A percentile compares a stretch with the other conserved stretches of the same genome.
Evolutionary conservation across 2,113 vertebrate genomes (phyloP).

Genomic region (Salvelinus namaycush): DNA sequence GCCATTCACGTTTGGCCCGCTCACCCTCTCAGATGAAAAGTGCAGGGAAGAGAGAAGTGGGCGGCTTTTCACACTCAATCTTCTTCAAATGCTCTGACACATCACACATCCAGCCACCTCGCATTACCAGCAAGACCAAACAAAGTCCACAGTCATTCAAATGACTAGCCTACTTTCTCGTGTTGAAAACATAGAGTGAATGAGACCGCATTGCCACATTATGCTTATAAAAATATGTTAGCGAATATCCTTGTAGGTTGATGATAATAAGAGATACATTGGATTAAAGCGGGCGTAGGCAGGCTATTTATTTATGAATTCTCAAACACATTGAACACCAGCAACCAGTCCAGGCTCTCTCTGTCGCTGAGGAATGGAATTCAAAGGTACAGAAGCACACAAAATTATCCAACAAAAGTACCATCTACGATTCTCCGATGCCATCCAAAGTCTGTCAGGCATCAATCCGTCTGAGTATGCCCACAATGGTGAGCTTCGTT

Average conservation of each 20-base stretch:
- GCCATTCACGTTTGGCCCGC: slow-evolving; percentile 36
- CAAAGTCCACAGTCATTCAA: slow-evolving; percentile 28
- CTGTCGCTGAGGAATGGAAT: neutral
- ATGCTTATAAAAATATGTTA: neutral
- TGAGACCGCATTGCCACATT: neutral
- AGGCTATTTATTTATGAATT: neutral
- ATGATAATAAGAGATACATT: neutral
- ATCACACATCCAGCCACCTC: slow-evolving; percentile 50
- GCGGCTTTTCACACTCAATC: slow-evolving; percentile 65
- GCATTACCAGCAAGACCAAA: slow-evolving; percentile 34
- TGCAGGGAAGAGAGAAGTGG: slow-evolving; percentile 36
- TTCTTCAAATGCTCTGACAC: slow-evolving; percentile 66
- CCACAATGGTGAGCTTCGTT: slow-evolving; percentile 20
- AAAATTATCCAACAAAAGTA: slow-evolving; percentile 25
- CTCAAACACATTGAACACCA: no score
- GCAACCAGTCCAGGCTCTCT: no score
- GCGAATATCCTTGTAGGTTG: neutral
- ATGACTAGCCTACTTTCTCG: neutral
- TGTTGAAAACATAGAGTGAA: neutral
- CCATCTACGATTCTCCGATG: slow-evolving; percentile 24
- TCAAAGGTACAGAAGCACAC: slow-evolving; percentile 20
- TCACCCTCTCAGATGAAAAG: slow-evolving; percentile 33
- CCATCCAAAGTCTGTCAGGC: slow-evolving; percentile 52
- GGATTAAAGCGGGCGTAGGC: slow-evolving; percentile 2
- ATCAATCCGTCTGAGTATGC: slow-evolving; percentile 50